These are phyloP conservation scores for Poeciliopsis gracilis DNA, from an alignment of 2,797 vertebrate genomes.

Conservation along the genomic window DNA sequence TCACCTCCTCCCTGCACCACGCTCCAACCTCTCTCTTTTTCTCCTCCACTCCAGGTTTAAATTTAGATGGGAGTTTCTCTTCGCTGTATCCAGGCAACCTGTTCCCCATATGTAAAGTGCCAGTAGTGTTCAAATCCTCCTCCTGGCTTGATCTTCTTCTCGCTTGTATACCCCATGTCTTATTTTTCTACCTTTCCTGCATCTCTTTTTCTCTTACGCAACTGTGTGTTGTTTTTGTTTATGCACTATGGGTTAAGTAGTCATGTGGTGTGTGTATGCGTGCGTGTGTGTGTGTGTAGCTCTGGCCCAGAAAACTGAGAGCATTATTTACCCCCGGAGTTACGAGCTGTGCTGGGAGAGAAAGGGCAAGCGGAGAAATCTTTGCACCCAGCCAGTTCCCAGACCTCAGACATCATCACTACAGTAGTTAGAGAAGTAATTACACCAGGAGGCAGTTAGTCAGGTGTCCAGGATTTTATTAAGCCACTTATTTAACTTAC, in stretches of 20 bases:
- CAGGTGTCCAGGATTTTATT: background rate
- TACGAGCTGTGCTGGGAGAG: constrained; percentile 31
- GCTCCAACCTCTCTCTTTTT: constrained; percentile 16
- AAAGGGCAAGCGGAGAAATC: constrained; percentile 25
- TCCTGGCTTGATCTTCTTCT: background rate
- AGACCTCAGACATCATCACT: constrained; percentile 10
- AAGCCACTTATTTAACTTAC: background rate
- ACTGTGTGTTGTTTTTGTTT: background rate
- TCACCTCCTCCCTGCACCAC: constrained; percentile 29
- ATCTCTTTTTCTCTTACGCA: background rate
- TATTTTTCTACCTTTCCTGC: background rate
- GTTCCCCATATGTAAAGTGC: constrained; percentile 59
- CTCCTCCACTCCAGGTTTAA: constrained; percentile 67
- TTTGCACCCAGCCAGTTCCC: constrained; percentile 2
- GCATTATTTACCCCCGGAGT: constrained; percentile 46
- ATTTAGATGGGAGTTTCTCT: constrained; percentile 80
- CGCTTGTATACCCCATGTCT: background rate
- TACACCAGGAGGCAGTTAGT: background rate
- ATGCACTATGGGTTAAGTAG: constrained; percentile 1
- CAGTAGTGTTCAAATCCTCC: constrained; percentile 27
- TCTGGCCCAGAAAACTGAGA: constrained; percentile 40
- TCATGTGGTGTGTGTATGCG: constrained; percentile 1
- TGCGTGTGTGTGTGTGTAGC: background rate
- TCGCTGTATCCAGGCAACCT: constrained; percentile 79
- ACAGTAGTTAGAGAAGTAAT: constrained; percentile 2